Conservation (phyloP, 2,888 invertebrate species). For the Embidobia sp. region DNA sequence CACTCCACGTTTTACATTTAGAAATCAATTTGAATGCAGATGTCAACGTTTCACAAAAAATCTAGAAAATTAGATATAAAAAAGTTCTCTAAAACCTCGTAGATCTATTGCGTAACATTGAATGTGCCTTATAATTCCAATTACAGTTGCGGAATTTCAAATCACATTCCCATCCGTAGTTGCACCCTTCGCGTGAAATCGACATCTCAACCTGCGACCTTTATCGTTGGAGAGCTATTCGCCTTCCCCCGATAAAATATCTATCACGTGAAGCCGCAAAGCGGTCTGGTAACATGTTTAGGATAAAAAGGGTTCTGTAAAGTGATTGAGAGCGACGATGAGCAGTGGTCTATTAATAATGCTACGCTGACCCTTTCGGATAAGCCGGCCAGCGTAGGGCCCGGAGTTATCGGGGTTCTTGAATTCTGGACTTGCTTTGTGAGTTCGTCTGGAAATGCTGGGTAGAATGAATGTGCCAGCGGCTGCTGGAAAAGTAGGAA, state of each 20-base stretch:
- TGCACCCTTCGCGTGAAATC: too few species aligned
- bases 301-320: slow-evolving; percentile 50
- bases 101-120: too few species aligned
- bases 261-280: slow-evolving; percentile 24
- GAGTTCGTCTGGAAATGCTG: slow-evolving; percentile 71
- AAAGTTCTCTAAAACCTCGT: too few species aligned
- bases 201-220: neutral
- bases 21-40: too few species aligned
- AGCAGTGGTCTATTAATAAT: slow-evolving; percentile 55
- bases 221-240: too few species aligned
- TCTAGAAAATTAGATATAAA: too few species aligned
- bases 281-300: slow-evolving; percentile 47
- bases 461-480: slow-evolving; percentile 72
- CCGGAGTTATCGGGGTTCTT: slow-evolving; percentile 73
- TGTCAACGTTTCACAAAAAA: too few species aligned
- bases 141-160: too few species aligned
- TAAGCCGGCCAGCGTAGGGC: slow-evolving; percentile 24
- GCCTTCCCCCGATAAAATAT: too few species aligned
- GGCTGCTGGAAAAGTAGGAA: slow-evolving; percentile 74
- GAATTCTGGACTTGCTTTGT: slow-evolving; percentile 73
- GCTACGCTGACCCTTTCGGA: slow-evolving; percentile 50
- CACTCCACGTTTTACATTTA: too few species aligned
- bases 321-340: slow-evolving; percentile 44
- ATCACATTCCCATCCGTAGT: too few species aligned
- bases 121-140: too few species aligned